Base-by-base conservation (phyloP, 2,113 vertebrate genomes). In the Cyanoderma ruficeps region DNA sequence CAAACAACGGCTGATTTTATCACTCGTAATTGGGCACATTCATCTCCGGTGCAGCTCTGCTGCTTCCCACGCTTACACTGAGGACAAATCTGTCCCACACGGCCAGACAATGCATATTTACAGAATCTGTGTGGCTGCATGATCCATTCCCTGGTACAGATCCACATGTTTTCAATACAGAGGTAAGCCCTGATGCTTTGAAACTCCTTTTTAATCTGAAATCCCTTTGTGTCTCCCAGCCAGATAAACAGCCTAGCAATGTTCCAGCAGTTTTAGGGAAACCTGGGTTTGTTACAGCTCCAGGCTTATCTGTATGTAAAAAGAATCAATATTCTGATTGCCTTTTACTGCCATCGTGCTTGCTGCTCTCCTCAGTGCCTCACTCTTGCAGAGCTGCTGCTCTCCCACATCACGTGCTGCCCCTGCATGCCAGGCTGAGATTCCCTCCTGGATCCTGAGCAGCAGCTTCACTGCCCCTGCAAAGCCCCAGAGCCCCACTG, bases 281-380 rank as follows among this genome's bases (percentile, higher is more conserved):
- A 39, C 33, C 75, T 25, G 65, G 44, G 72, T 80, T 94, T 91
- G 49, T 93, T 83, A 94, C 82, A 88, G 95, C 84, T 93, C 79
- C 72, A 35, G 83, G 84, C 87, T 93, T 94, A 83, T 89, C 79
- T 71, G 71, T 78, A 78, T 65, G 57, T 86, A 91, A 76, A 87
- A 95, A 83, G 87, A 95, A 93, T 94, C 84, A 76, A 94, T 97
- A 93, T 75, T 90, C 92, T 60, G 90, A 95, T 92, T 93, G 93
- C 76, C 83, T 97, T 96, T 92, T 63, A 37, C 85, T 84, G 85
- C 69, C 42, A 15, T 18, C 7, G 0, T 44, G 57, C 72, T 93
- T 23, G 69, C 60, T 86, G 56, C 9, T 90, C 82, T 90, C 50
- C 37, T 56, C 53, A 86, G 74, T 57, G 89, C 72, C 76, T 93